Percentiles rank a stretch among this genome's conserved stretches.
These are phyloP conservation scores for Nothocercus nigrocapillus DNA, from an alignment of 2,113 vertebrate genomes.

Conservation along the genomic window DNA sequence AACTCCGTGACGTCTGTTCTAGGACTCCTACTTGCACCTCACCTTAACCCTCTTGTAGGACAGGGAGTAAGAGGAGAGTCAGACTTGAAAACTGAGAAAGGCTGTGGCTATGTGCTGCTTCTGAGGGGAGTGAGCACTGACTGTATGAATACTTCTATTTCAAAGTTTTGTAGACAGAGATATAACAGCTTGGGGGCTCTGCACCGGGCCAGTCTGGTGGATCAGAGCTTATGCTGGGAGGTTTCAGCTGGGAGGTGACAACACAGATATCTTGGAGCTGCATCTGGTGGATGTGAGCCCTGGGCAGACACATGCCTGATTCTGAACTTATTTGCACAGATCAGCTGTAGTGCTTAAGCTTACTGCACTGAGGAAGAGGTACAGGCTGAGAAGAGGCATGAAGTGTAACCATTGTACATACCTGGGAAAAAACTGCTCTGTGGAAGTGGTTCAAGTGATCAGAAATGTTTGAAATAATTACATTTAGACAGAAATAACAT, in stretches of 20 bases:
- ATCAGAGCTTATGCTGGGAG: neutral
- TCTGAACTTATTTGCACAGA: neutral
- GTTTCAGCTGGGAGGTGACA: neutral
- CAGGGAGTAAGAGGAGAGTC: neutral
- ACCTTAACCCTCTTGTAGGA: neutral
- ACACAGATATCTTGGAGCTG: neutral
- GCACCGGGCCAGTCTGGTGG: neutral
- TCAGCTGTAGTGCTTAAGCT: neutral
- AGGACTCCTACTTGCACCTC: neutral
- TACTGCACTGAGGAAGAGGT: neutral
- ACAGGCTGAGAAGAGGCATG: neutral
- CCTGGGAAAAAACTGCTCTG: neutral
- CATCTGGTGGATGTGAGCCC: neutral
- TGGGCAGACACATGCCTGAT: neutral
- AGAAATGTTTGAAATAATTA: neutral
- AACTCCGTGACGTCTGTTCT: neutral
- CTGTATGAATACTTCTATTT: neutral
- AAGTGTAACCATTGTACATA: accelerated
- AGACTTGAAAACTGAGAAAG: neutral
- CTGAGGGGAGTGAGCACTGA: neutral
- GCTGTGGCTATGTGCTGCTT: neutral
- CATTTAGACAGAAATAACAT: neutral
- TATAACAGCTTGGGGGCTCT: neutral
- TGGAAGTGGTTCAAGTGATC: neutral
- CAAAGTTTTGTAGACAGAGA: neutral